Percentiles rank a stretch among this genome's conserved stretches.
Conservation (phyloP, 2,797 vertebrate genomes). For the Apodemus agrarius region DNA sequence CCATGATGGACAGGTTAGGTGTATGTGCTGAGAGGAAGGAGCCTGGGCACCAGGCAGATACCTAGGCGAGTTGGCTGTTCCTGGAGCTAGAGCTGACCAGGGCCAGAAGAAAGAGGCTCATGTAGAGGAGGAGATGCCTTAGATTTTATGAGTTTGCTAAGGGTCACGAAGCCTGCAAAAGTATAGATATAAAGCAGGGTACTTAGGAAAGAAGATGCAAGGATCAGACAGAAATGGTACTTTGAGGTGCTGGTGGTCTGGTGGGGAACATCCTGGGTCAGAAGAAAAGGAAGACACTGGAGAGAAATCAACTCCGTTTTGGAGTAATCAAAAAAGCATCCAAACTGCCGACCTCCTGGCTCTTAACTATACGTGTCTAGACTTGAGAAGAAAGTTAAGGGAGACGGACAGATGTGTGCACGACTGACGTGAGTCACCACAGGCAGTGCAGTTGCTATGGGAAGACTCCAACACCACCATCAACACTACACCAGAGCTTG, state of each 20-base stretch:
- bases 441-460: background rate
- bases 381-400: background rate
- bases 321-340: background rate
- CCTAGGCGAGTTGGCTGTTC: too few species aligned
- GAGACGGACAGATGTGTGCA: background rate
- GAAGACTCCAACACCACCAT: background rate
- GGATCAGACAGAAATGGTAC: background rate
- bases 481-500: background rate
- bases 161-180: background rate
- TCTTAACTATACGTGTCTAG: background rate
- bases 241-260: too few species aligned
- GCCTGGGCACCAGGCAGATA: background rate
- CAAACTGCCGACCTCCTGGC: background rate
- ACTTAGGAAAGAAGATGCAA: background rate
- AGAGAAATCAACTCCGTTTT: background rate
- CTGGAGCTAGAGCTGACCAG: background rate
- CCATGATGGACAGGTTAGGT: background rate
- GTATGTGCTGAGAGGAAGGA: background rate
- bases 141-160: background rate
- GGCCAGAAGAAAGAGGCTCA: background rate
- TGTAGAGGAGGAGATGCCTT: background rate
- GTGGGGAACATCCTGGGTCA: accelerated
- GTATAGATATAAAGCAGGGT: background rate
- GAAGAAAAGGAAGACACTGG: background rate
- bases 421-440: background rate